A percentile compares a stretch with the other conserved stretches of the same genome.
These are phyloP conservation scores for Cheilinus undulatus DNA, from an alignment of 2,113 vertebrate genomes.

Conservation along the genomic window DNA sequence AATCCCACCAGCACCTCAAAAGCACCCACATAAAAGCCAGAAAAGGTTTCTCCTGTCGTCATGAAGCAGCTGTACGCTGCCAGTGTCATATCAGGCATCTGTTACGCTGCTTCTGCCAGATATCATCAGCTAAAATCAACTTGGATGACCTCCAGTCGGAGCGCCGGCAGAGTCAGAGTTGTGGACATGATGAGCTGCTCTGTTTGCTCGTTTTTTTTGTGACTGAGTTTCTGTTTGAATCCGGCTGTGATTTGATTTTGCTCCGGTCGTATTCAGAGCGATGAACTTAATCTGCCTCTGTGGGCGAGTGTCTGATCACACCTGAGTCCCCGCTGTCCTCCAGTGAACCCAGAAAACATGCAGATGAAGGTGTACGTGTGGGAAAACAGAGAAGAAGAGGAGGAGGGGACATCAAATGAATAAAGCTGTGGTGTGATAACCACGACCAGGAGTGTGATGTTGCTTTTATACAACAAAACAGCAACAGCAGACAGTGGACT, in stretches of 20 bases:
- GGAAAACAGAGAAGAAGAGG: no score
- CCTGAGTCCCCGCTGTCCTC: conserved; percentile 48
- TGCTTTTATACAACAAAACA: no score
- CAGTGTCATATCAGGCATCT: not conserved
- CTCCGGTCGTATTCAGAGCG: conserved; percentile 3
- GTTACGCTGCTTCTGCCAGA: not conserved
- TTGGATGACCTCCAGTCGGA: not conserved
- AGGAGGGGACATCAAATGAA: no score
- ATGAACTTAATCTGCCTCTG: conserved; percentile 5
- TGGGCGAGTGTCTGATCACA: conserved; percentile 9
- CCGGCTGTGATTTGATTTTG: not conserved
- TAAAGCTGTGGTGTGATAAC: no score
- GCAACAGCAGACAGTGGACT: no score
- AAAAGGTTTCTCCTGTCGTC: no score
- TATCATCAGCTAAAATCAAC: not conserved
- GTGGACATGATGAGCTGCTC: not conserved
- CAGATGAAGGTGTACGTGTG: not conserved
- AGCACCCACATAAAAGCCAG: no score
- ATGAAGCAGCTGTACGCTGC: not conserved
- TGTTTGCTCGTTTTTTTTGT: not conserved
- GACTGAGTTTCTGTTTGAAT: not conserved
- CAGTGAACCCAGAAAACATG: not conserved
- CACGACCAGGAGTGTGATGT: no score
- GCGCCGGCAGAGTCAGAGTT: not conserved
- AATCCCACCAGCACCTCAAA: no score